A percentile compares a stretch with the other conserved stretches of the same genome.
Evolutionary conservation across 1,140 invertebrate genomes (phyloP).

Genomic region (Babylonia areolata): DNA sequence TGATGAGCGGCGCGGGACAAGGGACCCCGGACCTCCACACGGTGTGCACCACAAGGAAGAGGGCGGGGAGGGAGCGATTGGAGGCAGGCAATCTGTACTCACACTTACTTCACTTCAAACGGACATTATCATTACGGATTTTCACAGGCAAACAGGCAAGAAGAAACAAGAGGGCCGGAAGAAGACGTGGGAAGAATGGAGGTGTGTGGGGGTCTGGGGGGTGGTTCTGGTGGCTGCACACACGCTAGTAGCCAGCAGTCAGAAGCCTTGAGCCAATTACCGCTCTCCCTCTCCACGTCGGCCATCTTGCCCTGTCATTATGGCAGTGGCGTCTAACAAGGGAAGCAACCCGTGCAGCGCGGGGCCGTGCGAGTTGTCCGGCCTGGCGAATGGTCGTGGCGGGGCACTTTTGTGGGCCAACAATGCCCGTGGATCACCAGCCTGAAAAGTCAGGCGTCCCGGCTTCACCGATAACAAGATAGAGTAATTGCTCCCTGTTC

Average conservation of each 20-base stretch:
- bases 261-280: constrained; percentile 22
- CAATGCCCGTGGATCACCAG: neutral
- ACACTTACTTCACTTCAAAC: constrained; percentile 12
- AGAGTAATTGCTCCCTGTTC: neutral
- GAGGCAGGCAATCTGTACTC: neutral
- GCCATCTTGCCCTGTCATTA: constrained; percentile 18
- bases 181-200: neutral
- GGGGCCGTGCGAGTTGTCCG: constrained; percentile 16
- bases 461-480: neutral
- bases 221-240: constrained; percentile 16
- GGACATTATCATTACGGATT: constrained; percentile 21
- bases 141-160: constrained; percentile 20
- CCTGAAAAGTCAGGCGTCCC: constrained; percentile 18
- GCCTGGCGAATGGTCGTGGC: constrained; percentile 1
- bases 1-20: neutral
- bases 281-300: neutral
- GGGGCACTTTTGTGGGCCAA: constrained; percentile 21
- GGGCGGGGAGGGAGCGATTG: neutral
- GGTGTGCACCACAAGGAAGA: neutral
- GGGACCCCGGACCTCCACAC: neutral
- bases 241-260: neutral
- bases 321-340: neutral
- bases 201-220: neutral
- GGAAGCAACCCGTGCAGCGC: neutral
- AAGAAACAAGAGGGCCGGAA: neutral